Base-by-base conservation (phyloP, 2,797 vertebrate genomes). In the Spondyliosoma cantharus region DNA sequence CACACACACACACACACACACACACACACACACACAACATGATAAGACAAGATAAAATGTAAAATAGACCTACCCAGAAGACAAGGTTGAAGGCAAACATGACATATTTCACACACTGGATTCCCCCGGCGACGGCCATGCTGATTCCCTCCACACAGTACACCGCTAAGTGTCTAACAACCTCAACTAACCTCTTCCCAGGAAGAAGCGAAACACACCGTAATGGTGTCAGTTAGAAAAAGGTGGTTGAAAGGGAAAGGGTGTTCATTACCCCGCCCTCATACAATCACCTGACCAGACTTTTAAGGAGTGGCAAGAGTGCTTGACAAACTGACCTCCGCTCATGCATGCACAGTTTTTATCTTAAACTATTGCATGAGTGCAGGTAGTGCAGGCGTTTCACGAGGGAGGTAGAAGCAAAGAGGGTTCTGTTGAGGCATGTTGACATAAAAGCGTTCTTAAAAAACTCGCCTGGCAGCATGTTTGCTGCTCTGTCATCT, bases 41-140 rank as follows among this genome's bases (percentile, higher is more conserved):
- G 52, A 45, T 13, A 46, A 22, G 4, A 48, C 6, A 43, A 20
- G 32, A 49, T 58, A 45, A 76, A 58, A 65, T 60, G 48, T 20
- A 48, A 77, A 52, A 16, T 19, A 37, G 66, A 94, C 95, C 71
- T 94, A 96, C 95, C 94, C 92, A 93, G 78, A 94, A 93, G 13
- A 94, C 0, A 29, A 69, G 8, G 87, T 93, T 95, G 86, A 95
- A 93, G 72, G 90, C 7, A 84, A 94, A 93, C 81, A 95, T 87
- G 7, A 92, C n/a, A 80, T 92, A 94, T 84, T 95, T 96, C 11
- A 95, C 52, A 85, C 86, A 94, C 68, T 88, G 90, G 69, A 92
- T 84, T 62, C 94, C 93, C 63, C 93, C 90, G 19, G 5, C 8
- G 14, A 93, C 32, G 64, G 83, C 92, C 94, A 95, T 96, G 78